These are phyloP conservation scores for Phrynocephalus versicolor DNA, from an alignment of 2,113 vertebrate genomes.

Conservation along the genomic window DNA sequence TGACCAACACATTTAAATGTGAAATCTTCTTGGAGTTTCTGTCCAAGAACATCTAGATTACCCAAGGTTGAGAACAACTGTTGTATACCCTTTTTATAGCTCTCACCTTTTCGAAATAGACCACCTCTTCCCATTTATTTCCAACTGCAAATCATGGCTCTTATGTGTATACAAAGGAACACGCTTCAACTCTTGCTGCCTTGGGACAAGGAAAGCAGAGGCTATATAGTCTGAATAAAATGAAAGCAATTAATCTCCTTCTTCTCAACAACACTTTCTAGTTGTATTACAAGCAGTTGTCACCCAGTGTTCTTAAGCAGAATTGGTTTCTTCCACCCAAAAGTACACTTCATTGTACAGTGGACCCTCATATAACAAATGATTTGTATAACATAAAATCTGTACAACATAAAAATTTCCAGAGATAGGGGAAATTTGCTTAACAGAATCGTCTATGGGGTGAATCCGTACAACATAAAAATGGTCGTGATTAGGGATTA, in stretches of 20 bases:
- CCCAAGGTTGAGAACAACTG: no score
- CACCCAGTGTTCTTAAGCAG: constrained; percentile 25
- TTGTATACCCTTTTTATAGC: no score
- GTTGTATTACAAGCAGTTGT: constrained; percentile 11
- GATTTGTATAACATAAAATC: no score
- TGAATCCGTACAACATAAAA: no score
- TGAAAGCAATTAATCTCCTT: constrained; percentile 15
- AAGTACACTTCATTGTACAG: constrained; percentile 30
- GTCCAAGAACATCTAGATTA: no score
- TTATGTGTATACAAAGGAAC: not conserved
- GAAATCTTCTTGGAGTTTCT: no score
- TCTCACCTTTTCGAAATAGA: not conserved
- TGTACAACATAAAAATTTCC: no score
- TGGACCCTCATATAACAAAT: no score
- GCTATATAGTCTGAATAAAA: not conserved
- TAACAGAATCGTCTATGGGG: no score
- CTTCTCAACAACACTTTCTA: constrained; percentile 14
- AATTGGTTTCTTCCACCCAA: constrained; percentile 29
- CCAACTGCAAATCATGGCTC: not conserved
- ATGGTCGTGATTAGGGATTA: no score
- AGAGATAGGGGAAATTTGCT: no score
- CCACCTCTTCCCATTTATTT: not conserved
- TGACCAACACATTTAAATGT: no score
- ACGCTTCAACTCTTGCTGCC: not conserved
- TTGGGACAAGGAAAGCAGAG: not conserved